phyloP scores from a whole-genome alignment of 2,797 vertebrate genomes.

The Helicolenus hilgendorfi region DNA sequence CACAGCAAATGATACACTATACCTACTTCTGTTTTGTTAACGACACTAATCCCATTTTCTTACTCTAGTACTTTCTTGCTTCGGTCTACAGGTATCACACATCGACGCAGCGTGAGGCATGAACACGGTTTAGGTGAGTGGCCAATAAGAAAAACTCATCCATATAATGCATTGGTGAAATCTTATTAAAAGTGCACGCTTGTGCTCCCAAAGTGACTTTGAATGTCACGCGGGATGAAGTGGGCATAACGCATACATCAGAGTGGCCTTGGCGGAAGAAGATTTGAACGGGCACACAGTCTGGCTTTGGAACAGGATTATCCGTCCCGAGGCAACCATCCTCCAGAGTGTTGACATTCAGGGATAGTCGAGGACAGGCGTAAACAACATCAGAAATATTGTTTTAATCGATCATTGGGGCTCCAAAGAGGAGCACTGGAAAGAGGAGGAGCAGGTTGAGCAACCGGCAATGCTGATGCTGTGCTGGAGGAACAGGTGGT shows the following conservation, averaged over 20 bases:
- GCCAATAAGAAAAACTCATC: constrained; percentile 85
- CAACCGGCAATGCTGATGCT: constrained; percentile 47
- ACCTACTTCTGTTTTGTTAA: constrained; percentile 63
- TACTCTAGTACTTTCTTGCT: constrained; percentile 39
- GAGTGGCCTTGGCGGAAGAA: constrained; percentile 81
- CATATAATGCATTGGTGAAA: constrained; percentile 87
- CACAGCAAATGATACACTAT: constrained; percentile 45
- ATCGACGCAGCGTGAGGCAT: constrained; percentile 57
- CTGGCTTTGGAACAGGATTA: constrained; percentile 85
- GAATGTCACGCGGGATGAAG: constrained; percentile 82
- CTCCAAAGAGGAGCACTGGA: constrained; percentile 27
- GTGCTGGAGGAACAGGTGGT: constrained; percentile 79
- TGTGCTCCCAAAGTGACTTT: constrained; percentile 86
- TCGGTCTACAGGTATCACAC: constrained; percentile 62
- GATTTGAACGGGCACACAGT: constrained; percentile 75
- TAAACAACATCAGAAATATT: constrained; percentile 84
- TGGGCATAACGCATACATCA: constrained; percentile 81
- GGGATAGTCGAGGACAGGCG: constrained; percentile 81
- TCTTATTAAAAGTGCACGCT: constrained; percentile 85
- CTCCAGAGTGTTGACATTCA: constrained; percentile 86
- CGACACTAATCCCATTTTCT: constrained; percentile 76
- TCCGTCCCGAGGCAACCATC: constrained; percentile 75
- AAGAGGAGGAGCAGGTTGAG: constrained; percentile 44
- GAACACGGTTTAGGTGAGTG: constrained; percentile 69
- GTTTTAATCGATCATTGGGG: constrained; percentile 84